These are phyloP conservation scores for Serilophus lunatus DNA, from an alignment of 2,113 vertebrate species.

Conservation along the genomic window DNA sequence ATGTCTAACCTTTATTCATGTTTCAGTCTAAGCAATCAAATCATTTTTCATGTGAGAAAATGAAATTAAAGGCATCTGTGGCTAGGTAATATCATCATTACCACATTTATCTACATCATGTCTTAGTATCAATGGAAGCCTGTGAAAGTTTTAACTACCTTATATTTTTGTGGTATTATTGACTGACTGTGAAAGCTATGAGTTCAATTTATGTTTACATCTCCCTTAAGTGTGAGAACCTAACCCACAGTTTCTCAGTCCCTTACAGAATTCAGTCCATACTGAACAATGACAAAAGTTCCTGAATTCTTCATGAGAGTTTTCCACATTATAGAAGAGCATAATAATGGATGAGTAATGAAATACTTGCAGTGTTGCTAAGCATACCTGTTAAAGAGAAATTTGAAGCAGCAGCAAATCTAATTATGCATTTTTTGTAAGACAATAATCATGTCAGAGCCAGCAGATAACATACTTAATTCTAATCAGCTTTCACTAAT, in stretches of 20 bases:
- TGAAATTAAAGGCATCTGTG: background rate
- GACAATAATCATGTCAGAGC: conserved; percentile 51
- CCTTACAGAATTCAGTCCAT: background rate
- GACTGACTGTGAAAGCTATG: background rate
- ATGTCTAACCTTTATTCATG: background rate
- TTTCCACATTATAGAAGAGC: background rate
- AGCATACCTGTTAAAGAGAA: background rate
- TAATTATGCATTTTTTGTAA: conserved; percentile 41
- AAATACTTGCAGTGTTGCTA: background rate
- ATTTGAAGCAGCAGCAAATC: conserved; percentile 35
- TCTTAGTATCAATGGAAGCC: background rate
- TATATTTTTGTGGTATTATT: background rate
- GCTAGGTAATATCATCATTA: background rate
- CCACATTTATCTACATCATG: background rate
- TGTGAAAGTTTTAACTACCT: background rate
- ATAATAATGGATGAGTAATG: background rate
- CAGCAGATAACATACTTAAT: conserved; percentile 65
- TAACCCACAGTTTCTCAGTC: background rate
- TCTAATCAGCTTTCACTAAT: conserved; percentile 72
- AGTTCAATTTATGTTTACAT: background rate
- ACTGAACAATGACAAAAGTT: background rate
- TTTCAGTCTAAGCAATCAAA: background rate
- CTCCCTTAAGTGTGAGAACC: background rate
- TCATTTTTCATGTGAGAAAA: background rate
- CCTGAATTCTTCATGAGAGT: background rate